These are phyloP conservation scores for Calephelis perditalis DNA, from an alignment of 2,888 invertebrate genomes.

Conservation along the genomic window DNA sequence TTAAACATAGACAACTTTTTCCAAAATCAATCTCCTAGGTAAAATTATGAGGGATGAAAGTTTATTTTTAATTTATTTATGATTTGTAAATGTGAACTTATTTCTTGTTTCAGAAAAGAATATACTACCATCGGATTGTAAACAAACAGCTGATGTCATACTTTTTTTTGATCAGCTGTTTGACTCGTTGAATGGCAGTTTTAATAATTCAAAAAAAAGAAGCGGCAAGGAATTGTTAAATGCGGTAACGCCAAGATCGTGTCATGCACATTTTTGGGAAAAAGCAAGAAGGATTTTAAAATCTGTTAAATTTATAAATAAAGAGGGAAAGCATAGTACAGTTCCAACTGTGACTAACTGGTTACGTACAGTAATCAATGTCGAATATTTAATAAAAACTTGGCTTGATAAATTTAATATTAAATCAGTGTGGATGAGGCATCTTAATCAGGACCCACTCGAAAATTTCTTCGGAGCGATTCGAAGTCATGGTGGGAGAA, in stretches of 20 bases:
- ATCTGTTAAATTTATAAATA: slow-evolving; percentile 17
- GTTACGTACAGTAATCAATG: slow-evolving; percentile 15
- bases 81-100: neutral
- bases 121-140: slow-evolving; percentile 27
- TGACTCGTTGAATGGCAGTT: slow-evolving; percentile 30
- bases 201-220: slow-evolving; percentile 22
- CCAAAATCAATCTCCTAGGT: too few relatives aligned
- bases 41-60: too few relatives aligned
- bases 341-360: slow-evolving; percentile 17
- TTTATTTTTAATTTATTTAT: too few relatives aligned
- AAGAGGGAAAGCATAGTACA: slow-evolving; percentile 7
- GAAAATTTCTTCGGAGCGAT: slow-evolving; percentile 17
- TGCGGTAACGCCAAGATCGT: slow-evolving; percentile 22
- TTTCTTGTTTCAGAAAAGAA: slow-evolving; percentile 27
- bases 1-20: too few relatives aligned
- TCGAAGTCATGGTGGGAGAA: slow-evolving; percentile 8
- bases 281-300: slow-evolving; percentile 15
- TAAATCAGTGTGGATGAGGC: slow-evolving; percentile 7
- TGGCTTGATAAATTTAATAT: slow-evolving; percentile 10
- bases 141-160: slow-evolving; percentile 29
- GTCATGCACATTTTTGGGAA: slow-evolving; percentile 9
- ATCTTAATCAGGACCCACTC: slow-evolving; percentile 14
- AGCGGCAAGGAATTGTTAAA: slow-evolving; percentile 26
- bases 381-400: slow-evolving; percentile 8
- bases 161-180: slow-evolving; percentile 31